Base-by-base conservation (phyloP, 2,113 vertebrate genomes). In the Brachionichthys hirsutus region DNA sequence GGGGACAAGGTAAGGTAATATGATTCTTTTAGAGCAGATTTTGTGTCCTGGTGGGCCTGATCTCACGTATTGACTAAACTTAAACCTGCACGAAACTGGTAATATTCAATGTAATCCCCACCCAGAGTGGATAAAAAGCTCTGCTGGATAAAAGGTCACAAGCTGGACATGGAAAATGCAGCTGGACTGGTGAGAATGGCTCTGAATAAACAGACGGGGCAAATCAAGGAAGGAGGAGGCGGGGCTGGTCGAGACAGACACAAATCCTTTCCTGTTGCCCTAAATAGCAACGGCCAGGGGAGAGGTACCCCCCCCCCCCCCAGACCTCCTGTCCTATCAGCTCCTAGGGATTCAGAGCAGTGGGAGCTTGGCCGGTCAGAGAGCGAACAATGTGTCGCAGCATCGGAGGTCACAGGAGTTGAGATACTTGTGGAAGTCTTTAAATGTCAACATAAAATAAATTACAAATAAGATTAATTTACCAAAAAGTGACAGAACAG, bases 281-380 rank as follows among this genome's bases (percentile, higher is more conserved):
- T 67, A 87, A 88, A 89, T 81, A 85, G 81, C 70, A 80, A 77
- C 80, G 80, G 76, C 68, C 78, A 76, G 73, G 67, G 61, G 67
- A 78, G 67, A 44, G 34, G 70, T 72, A 84, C 81, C 78, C 64
- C 36, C 67, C 78, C 64, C 36, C 67, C 24, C 24, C 54, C 17
- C 60, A 19, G 51, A 82, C 84, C 84, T 89, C 85, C 85, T 84
- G 75, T 48, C 60, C 75, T 73, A 63, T 76, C 64, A 60, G 81
- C 73, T 79, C 70, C 65, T 34, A 54, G 53, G 65, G 73, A 77
- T 55, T 48, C 60, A 70, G 63, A 76, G 67, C 47, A 18, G 54
- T 20, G 64, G 65, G 57, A 56, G 43, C 30, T 30, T 8, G 59
- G 42, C 43, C 46, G 30, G 62, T 75, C 66, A 70, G 49, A 64